These are phyloP conservation scores for Jaculus jaculus DNA, from an alignment of 2,113 vertebrate species.

Conservation along the genomic window DNA sequence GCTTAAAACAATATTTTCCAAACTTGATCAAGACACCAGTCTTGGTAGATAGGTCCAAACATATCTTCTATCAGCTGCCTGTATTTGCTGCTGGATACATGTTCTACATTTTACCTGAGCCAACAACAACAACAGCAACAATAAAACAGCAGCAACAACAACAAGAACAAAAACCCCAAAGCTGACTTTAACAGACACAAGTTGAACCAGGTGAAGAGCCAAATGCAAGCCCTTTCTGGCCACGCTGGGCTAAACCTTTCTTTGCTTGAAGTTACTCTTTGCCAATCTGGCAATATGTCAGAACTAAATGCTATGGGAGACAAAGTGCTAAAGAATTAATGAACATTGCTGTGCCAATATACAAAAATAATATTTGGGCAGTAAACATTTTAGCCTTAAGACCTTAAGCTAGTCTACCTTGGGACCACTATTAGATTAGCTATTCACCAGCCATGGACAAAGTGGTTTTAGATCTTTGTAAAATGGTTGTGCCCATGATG, in stretches of 20 bases:
- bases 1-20: conserved; percentile 33
- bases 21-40: conserved; percentile 34
- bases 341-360: conserved; percentile 71
- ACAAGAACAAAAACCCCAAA: too few relatives aligned
- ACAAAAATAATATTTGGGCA: conserved; percentile 72
- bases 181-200: neutral
- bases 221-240: conserved; percentile 62
- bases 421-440: conserved; percentile 59
- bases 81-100: conserved; percentile 21
- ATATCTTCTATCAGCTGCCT: conserved; percentile 30
- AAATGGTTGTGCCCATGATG: neutral
- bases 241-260: conserved; percentile 50
- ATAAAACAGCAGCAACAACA: too few relatives aligned
- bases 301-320: conserved; percentile 66
- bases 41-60: neutral
- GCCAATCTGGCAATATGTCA: conserved; percentile 50
- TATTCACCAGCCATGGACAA: conserved; percentile 55
- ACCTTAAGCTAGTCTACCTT: conserved; percentile 68
- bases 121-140: neutral
- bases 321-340: conserved; percentile 60
- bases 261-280: conserved; percentile 67
- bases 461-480: neutral
- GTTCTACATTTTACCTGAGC: neutral
- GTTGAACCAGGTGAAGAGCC: conserved; percentile 58
- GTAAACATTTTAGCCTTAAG: conserved; percentile 73